Evolutionary conservation across 2,113 vertebrate species (phyloP).

Genomic region (Tonatia bakeri): DNA sequence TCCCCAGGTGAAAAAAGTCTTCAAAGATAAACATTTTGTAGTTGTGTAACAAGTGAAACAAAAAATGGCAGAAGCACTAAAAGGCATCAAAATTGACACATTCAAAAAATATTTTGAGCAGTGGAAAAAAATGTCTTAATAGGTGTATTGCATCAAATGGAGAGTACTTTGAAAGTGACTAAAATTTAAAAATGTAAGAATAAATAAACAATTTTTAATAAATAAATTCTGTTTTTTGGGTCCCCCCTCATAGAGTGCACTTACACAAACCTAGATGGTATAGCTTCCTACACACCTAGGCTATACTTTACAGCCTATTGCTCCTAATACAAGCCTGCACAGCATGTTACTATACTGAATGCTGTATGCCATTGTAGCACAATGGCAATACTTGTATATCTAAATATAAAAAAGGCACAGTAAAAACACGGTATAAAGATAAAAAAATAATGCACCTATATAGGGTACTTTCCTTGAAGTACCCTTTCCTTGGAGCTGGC

Average conservation of each 20-base stretch:
- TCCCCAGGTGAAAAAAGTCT: too few relatives aligned
- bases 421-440: neutral
- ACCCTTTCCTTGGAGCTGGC: neutral
- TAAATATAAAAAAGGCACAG: neutral
- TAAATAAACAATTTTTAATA: too few relatives aligned
- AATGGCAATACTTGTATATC: neutral
- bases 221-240: too few relatives aligned
- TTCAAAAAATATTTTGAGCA: too few relatives aligned
- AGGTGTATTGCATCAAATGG: too few relatives aligned
- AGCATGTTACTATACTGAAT: neutral
- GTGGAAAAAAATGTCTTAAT: too few relatives aligned
- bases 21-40: too few relatives aligned
- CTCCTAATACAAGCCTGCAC: neutral
- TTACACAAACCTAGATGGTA: neutral
- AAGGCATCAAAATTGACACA: too few relatives aligned
- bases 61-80: too few relatives aligned
- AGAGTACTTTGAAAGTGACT: too few relatives aligned
- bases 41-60: too few relatives aligned
- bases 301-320: neutral
- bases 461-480: neutral
- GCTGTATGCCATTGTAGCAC: neutral
- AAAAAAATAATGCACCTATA: neutral
- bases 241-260: neutral
- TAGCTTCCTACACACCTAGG: neutral
- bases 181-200: too few relatives aligned